These are phyloP conservation scores for Microcebus griseorufus DNA, from an alignment of 2,113 vertebrate species.

Conservation along the genomic window DNA sequence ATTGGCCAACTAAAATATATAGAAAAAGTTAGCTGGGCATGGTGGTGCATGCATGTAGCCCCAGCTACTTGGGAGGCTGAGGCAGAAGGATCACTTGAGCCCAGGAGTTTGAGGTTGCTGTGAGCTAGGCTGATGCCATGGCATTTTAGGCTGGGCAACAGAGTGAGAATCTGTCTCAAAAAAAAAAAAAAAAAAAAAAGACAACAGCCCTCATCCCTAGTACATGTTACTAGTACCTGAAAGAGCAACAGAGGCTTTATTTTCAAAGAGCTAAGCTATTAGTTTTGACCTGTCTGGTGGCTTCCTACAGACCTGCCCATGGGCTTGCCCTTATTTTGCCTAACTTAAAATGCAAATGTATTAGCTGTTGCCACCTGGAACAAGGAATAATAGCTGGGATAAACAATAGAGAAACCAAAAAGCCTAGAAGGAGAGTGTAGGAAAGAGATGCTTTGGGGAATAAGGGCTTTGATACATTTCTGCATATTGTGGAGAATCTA, in stretches of 20 bases:
- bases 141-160: too few species aligned
- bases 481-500: not conserved
- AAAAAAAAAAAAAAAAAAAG: not conserved
- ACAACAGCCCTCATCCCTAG: not conserved
- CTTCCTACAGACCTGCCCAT: not conserved
- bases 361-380: not conserved
- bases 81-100: too few species aligned
- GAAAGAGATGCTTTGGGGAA: not conserved
- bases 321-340: not conserved
- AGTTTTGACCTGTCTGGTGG: not conserved
- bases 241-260: not conserved
- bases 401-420: not conserved
- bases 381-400: not conserved
- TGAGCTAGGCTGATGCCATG: too few species aligned
- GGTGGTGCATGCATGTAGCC: too few species aligned
- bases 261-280: not conserved
- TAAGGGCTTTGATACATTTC: not conserved
- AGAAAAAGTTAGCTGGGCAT: too few species aligned
- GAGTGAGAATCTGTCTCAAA: too few species aligned
- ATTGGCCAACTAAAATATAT: too few species aligned
- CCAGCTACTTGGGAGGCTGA: too few species aligned
- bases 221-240: not conserved
- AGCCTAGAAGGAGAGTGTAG: not conserved
- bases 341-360: not conserved
- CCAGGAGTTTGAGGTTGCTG: too few species aligned